Base-by-base conservation (phyloP, 2,888 invertebrate genomes). In the Lucinisca nassula region DNA sequence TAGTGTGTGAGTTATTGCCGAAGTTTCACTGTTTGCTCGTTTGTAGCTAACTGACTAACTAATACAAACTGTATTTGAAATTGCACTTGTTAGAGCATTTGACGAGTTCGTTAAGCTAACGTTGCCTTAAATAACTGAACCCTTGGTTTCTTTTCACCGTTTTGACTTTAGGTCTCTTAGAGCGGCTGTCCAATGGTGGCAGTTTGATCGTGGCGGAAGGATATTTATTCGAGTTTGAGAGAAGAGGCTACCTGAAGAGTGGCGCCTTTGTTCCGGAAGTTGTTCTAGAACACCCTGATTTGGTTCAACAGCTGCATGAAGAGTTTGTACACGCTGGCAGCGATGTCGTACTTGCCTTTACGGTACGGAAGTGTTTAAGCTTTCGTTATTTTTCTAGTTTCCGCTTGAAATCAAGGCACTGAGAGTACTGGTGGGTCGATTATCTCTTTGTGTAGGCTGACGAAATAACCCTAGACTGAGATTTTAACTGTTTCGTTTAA, bases 241-340 rank as follows among this genome's bases (percentile, higher is more conserved):
- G 95, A 75, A 88, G 94, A 35, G 95, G 95, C 10, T 95, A 95
- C 84, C 88, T 95, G 27, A 92, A 93, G 73, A 94, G 95, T 0
- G 95, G 95, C 1, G 87, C 91, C 30, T 95, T 93, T 83, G 95
- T 95, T 30, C 95, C 95, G 61, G 95, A 95, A 90, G 95, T 95
- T 0, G 94, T 95, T 21, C 37, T 95, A 3, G 95, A 95, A 79
- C 93, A 95, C 55, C 95, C 95, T 6, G 93, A 95, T 8, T 89
- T 95, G 17, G 95, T 96, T 4, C 87, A 90, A 73, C 81, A 84
- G 3, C 86, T 95, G 75, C 93, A 95, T 73, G 94, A 95, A 79
- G 96, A 96, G 85, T 96, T 95, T 79, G 95, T 96, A 1, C 95
- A 95, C 79, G 95, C 95, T 30, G 96, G 96, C 82, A 94, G 95